Conservation (phyloP, 1,140 invertebrate genomes). For the Calephelis virginiensis region DNA sequence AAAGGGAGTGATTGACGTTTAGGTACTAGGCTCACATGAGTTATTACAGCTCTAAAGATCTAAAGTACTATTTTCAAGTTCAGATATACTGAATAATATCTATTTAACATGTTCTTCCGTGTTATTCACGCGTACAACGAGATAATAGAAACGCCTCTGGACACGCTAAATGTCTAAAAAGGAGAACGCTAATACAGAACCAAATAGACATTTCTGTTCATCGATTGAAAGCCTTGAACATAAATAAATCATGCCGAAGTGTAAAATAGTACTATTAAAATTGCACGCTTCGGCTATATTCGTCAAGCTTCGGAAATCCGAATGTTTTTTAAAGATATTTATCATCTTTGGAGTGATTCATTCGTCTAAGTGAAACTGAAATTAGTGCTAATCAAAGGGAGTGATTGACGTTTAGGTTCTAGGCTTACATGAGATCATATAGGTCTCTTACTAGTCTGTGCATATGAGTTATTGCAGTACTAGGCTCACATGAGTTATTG, state of each 20-base stretch:
- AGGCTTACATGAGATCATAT: no score
- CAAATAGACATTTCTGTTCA: constrained; percentile 23
- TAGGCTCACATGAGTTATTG: not conserved
- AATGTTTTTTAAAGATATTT: no score
- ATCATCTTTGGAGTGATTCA: no score
- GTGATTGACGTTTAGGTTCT: not conserved
- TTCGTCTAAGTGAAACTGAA: no score
- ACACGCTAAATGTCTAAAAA: constrained; percentile 30
- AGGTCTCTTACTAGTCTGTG: no score
- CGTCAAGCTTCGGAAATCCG: no score
- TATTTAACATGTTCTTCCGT: constrained; percentile 24
- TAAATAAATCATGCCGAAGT: not conserved
- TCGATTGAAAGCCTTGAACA: not conserved
- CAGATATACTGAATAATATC: constrained; percentile 20
- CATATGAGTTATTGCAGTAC: no score
- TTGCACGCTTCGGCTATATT: no score
- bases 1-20: not conserved
- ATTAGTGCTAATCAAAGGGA: no score
- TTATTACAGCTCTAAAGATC: not conserved
- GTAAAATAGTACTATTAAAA: no score
- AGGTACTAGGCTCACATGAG: not conserved
- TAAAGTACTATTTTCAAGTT: not conserved
- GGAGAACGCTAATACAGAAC: constrained; percentile 27
- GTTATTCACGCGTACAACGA: constrained; percentile 22
- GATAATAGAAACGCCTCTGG: constrained; percentile 33